A percentile compares a stretch with the other conserved stretches of the same genome.
These are phyloP conservation scores for Mythimna lalbum DNA, from an alignment of 2,888 invertebrate genomes.

Conservation along the genomic window DNA sequence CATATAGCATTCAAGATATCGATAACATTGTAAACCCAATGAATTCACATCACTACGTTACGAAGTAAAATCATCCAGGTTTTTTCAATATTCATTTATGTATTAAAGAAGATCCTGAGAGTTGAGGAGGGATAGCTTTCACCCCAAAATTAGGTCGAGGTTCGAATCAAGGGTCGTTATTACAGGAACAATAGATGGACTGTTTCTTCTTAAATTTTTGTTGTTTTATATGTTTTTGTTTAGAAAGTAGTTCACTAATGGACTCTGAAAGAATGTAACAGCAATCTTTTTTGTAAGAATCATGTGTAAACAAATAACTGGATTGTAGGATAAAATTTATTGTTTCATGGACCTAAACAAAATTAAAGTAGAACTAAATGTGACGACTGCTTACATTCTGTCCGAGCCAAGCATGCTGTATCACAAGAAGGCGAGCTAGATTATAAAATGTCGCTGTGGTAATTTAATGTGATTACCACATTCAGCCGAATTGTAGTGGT, in stretches of 20 bases:
- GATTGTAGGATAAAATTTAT: background rate
- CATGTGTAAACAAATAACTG: background rate
- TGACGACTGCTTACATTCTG: too few relatives aligned
- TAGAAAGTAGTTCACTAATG: constrained; percentile 26
- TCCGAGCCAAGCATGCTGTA: too few relatives aligned
- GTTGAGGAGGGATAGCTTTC: constrained; percentile 20
- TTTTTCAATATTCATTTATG: constrained; percentile 44
- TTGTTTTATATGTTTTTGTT: constrained; percentile 29
- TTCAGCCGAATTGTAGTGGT: too few relatives aligned
- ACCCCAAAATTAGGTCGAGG: constrained; percentile 33
- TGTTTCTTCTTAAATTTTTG: background rate
- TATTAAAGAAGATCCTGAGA: constrained; percentile 31
- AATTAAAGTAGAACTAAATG: too few relatives aligned
- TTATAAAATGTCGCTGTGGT: too few relatives aligned
- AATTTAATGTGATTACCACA: too few relatives aligned
- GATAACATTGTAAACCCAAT: background rate
- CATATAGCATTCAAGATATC: background rate
- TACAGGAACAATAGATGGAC: constrained; percentile 24
- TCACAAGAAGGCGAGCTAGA: too few relatives aligned
- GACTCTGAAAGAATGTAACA: background rate
- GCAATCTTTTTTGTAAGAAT: background rate
- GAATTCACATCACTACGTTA: constrained; percentile 27
- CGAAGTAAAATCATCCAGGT: constrained; percentile 1
- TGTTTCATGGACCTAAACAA: too few relatives aligned
- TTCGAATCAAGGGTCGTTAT: constrained; percentile 23